These are phyloP conservation scores for Oriolus oriolus DNA, from an alignment of 2,113 vertebrate species.

Conservation along the genomic window DNA sequence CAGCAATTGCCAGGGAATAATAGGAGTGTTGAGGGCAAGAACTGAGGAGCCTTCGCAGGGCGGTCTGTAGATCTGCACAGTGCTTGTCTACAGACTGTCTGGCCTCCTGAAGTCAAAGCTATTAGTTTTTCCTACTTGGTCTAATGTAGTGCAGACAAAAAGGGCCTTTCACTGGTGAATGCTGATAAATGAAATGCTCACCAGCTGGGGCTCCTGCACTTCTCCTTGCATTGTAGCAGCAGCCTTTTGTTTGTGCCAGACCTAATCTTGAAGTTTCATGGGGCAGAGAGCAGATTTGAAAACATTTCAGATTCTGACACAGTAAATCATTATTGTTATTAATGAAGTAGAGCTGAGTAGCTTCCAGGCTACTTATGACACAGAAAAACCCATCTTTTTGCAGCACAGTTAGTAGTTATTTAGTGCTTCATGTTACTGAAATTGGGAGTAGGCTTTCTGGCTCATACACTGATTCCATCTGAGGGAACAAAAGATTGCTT, in stretches of 20 bases:
- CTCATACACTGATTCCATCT: neutral
- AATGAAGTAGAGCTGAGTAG: neutral
- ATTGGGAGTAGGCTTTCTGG: neutral
- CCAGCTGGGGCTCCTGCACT: neutral
- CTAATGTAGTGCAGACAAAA: neutral
- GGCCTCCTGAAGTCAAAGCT: conserved; percentile 35
- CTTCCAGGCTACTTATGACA: neutral
- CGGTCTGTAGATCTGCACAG: neutral
- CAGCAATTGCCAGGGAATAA: conserved; percentile 37
- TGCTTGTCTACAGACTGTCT: conserved; percentile 2
- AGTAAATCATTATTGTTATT: neutral
- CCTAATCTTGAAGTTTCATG: neutral
- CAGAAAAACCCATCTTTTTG: neutral
- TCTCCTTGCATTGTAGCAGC: neutral
- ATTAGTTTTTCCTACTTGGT: conserved; percentile 39
- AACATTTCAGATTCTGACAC: neutral
- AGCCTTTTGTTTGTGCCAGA: neutral
- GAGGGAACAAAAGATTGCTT: neutral
- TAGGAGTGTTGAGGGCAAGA: conserved; percentile 57
- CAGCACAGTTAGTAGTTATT: neutral
- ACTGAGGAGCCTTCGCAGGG: conserved; percentile 3
- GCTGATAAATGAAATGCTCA: neutral
- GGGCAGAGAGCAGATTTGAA: neutral
- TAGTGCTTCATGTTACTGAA: neutral
- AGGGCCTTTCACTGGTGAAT: neutral